Evolutionary conservation across 1,140 invertebrate genomes (phyloP).

Genomic region (Lepidurus couesii): DNA sequence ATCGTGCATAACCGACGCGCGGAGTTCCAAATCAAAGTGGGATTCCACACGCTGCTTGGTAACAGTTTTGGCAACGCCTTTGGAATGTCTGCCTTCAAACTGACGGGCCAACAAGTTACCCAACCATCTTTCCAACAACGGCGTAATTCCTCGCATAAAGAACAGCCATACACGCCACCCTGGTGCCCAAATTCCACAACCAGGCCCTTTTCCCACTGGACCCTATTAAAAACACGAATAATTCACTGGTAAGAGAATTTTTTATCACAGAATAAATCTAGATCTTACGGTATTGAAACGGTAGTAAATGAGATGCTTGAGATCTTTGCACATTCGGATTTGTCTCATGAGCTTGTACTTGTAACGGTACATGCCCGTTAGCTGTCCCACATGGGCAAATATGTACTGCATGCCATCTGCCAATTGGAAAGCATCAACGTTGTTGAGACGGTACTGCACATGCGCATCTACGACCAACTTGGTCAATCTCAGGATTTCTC

Average conservation of each 20-base stretch:
- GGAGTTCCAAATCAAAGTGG: constrained; percentile 96
- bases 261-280: constrained; percentile 28
- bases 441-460: constrained; percentile 97
- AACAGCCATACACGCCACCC: constrained; percentile 99
- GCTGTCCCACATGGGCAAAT: constrained; percentile 97
- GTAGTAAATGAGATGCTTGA: constrained; percentile 99
- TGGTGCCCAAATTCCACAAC: constrained; percentile 98
- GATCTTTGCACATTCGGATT: constrained; percentile 99
- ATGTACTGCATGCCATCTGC: constrained; percentile 99
- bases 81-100: constrained; percentile 98
- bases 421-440: constrained; percentile 98
- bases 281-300: constrained; percentile 90
- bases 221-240: constrained; percentile 55
- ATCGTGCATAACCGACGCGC: constrained; percentile 98
- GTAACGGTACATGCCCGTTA: constrained; percentile 99
- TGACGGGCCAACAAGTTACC: constrained; percentile 96
- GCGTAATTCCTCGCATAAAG: constrained; percentile 98
- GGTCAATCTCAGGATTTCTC: constrained; percentile 94
- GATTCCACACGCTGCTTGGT: constrained; percentile 99
- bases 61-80: constrained; percentile 98
- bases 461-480: constrained; percentile 98
- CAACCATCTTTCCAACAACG: constrained; percentile 93
- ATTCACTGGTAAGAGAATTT: not conserved
- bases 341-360: constrained; percentile 99
- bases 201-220: constrained; percentile 96